Evolutionary conservation across 1,140 invertebrate genomes (phyloP), one percentile per base, ranked within the genome.

Genomic region (Ditylenchus dipsaci): DNA sequence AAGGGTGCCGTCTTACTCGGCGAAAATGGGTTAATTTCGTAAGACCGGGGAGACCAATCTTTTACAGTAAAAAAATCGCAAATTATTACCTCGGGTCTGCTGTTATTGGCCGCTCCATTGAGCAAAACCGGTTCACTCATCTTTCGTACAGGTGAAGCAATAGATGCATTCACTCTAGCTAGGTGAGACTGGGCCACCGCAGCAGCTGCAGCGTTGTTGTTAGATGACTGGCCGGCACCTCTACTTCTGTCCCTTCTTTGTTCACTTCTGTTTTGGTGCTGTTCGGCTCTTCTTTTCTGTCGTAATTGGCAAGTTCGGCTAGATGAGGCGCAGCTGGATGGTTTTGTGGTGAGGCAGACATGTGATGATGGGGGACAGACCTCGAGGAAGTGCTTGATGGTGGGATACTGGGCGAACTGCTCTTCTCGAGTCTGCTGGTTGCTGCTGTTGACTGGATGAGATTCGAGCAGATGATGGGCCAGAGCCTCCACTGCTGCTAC

Each of bases 91-190:
- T 80, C 78, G 0, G 78, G 78, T 56, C 69, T 76, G 1, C 70
- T 65, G 60, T 29, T 27, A 7, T 69, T 65, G 9, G 59, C 59
- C 5, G 29, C 38, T 61, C 59, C 59, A 38, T 65, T 65, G 42
- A 77, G 75, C 13, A 79, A 59, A 19, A 81, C 58, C 19, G 78
- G 78, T 58, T 79, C 78, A 33, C 73, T 77, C 73, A 82, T 74
- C 53, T 82, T 82, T 17, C 79, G 64, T 23, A 78, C 61, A 38
- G 80, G 72, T 19, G 77, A 65, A 43, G 74, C 69, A 33, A 73
- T 76, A 9, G 65, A 58, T 17, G 71, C 65, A 15, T 30, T 63
- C 19, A 69, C 63, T 9, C 59, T 17, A 15, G 73, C 72, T 43
- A 71, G n/a, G 21, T 75, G 73, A 7, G 29, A 49, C 1, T 29